Evolutionary conservation across 2,888 invertebrate genomes (phyloP), one percentile per base, ranked within the genome.

Genomic region (Trichogramma evanescens): DNA sequence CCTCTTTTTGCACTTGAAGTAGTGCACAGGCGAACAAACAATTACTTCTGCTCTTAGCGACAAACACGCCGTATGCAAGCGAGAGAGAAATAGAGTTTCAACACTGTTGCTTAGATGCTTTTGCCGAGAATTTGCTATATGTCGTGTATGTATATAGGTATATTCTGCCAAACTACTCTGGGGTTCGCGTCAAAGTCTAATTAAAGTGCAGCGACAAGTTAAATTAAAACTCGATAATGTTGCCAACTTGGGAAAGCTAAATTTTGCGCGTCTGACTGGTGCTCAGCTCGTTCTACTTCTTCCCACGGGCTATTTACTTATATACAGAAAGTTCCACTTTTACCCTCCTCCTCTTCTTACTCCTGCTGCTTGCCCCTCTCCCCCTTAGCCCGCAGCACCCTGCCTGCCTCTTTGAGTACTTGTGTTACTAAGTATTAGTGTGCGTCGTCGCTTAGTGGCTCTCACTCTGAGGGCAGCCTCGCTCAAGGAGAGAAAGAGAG

Each of bases 151-250:
- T 26, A 26, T 26, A 26, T 26, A 26, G 26, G 26, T 26, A 26
- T 26, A 26, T 26, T 26, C 26, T 26, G 26, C 26, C 26, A 26
- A 26, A 26, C 26, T 26, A 26, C 66, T 67, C 69, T 72, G 64
- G 65, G 71, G 71, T 70, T 72, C 74, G 71, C 70, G 66, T 64
- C 73, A 65, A 72, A 76, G 73, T 75, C 75, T 75, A 75, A 76
- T 76, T 76, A 76, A 76, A 75, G 75, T 74, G 72, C 72, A 74
- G 75, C 71, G 67, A 72, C 72, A 76, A 76, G 74, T 76, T 76
- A 76, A 76, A 76, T 75, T 76, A 75, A 76, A 76, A 75, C 70
- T 73, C 71, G 74, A 75, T 76, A 76, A 75, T 74, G 74, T 76
- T 74, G 69, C 72, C 69, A 68, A 67, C 56, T 63, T 7, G 51